Conservation (phyloP, 2,113 vertebrate species). For the Dascyllus trimaculatus region DNA sequence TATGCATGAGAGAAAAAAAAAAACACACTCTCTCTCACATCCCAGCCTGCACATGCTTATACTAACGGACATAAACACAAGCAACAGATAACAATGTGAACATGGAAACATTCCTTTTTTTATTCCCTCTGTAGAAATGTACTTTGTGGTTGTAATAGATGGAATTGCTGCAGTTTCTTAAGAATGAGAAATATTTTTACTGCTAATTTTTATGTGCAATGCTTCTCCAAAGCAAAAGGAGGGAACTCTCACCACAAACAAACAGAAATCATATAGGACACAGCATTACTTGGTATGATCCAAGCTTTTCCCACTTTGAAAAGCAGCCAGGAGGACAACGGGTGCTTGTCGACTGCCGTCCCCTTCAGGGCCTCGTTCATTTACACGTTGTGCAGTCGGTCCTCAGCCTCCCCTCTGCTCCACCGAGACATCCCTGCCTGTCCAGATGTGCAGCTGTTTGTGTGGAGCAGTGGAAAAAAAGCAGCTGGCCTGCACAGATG, state of each 20-base stretch:
- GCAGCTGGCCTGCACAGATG: conserved; percentile 52
- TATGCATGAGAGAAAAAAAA: conserved; percentile 25
- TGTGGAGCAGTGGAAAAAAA: conserved; percentile 55
- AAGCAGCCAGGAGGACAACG: conserved; percentile 67
- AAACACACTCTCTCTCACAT: conserved; percentile 29
- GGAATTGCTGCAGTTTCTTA: conserved; percentile 6
- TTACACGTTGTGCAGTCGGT: conserved; percentile 67
- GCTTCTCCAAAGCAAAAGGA: conserved; percentile 33
- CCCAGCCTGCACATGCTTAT: conserved; percentile 63
- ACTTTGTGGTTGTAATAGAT: conserved; percentile 22
- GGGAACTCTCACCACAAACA: conserved; percentile 25
- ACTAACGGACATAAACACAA: conserved; percentile 65
- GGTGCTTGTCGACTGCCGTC: conserved; percentile 66
- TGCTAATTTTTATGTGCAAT: background rate
- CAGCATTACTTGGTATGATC: conserved; percentile 30
- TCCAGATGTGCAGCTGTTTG: conserved; percentile 81
- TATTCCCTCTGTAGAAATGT: conserved; percentile 6
- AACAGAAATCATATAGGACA: conserved; percentile 24
- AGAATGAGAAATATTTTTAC: background rate
- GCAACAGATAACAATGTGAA: conserved; percentile 34
- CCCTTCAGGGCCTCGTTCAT: conserved; percentile 74
- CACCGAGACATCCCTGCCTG: conserved; percentile 65
- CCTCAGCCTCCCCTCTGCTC: conserved; percentile 64
- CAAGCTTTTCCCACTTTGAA: conserved; percentile 58
- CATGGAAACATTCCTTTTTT: conserved; percentile 54